Conservation (phyloP, 2,113 vertebrate genomes). For the Anoura caudifer region DNA sequence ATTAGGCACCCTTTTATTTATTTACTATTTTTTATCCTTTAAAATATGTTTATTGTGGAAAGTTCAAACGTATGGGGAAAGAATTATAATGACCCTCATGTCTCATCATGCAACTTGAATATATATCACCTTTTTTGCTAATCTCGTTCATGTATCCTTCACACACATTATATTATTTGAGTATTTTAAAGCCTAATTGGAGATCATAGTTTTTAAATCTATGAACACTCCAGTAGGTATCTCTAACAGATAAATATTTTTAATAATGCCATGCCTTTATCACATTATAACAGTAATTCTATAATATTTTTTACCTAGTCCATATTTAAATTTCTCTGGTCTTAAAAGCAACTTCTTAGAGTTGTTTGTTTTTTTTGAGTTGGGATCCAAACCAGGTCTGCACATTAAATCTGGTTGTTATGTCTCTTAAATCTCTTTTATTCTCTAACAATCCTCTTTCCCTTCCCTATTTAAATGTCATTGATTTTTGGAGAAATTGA, state of each 20-base stretch:
- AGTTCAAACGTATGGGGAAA: background rate
- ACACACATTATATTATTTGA: background rate
- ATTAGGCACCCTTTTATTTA: background rate
- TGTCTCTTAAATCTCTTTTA: background rate
- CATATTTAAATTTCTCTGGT: slow-evolving; percentile 17
- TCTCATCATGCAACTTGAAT: background rate
- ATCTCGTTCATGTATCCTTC: background rate
- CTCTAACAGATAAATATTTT: slow-evolving; percentile 12
- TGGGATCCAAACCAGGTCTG: background rate
- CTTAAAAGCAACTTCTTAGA: background rate
- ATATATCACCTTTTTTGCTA: background rate
- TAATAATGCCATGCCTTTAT: background rate
- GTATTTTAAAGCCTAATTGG: background rate
- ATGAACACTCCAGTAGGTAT: background rate
- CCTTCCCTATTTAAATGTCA: background rate
- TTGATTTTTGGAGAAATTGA: background rate
- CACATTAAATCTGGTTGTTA: background rate
- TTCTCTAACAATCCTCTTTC: background rate
- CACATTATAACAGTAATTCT: background rate
- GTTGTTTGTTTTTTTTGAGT: background rate
- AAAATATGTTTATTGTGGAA: background rate
- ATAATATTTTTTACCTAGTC: background rate
- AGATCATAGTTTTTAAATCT: background rate
- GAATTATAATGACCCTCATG: background rate
- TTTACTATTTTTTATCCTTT: background rate